phyloP scores from a whole-genome alignment of 2,797 vertebrate genomes.

The Coendou prehensilis region DNA sequence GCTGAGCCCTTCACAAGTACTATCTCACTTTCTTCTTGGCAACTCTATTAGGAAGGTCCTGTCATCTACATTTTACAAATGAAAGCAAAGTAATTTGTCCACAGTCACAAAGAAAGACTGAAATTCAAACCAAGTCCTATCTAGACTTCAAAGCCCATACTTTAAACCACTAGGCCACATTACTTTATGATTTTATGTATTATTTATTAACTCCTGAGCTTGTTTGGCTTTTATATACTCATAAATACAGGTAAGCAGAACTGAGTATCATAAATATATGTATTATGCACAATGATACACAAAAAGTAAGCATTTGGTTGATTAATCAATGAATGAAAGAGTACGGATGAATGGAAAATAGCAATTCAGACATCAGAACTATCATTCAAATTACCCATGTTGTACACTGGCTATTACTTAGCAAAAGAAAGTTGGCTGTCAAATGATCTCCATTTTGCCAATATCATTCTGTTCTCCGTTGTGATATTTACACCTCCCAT shows the following conservation, averaged over 20 bases:
- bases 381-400: neutral
- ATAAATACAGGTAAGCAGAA: neutral
- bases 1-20: neutral
- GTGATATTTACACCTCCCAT: neutral
- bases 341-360: neutral
- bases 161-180: neutral
- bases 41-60: neutral
- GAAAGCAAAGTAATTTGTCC: neutral
- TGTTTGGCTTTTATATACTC: constrained; percentile 3
- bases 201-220: constrained; percentile 41
- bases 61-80: neutral
- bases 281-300: neutral
- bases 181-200: neutral
- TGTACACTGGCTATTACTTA: neutral
- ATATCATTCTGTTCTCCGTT: neutral
- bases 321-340: neutral
- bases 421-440: constrained; percentile 32
- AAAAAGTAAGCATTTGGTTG: constrained; percentile 32
- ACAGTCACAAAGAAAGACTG: constrained; percentile 41
- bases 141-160: neutral
- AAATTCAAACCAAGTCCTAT: constrained; percentile 21
- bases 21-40: constrained; percentile 20
- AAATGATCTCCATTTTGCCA: constrained; percentile 29
- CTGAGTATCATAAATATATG: neutral
- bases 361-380: neutral